Evolutionary conservation across 2,797 vertebrate genomes (phyloP).

Genomic region (Phoebastria nigripes): DNA sequence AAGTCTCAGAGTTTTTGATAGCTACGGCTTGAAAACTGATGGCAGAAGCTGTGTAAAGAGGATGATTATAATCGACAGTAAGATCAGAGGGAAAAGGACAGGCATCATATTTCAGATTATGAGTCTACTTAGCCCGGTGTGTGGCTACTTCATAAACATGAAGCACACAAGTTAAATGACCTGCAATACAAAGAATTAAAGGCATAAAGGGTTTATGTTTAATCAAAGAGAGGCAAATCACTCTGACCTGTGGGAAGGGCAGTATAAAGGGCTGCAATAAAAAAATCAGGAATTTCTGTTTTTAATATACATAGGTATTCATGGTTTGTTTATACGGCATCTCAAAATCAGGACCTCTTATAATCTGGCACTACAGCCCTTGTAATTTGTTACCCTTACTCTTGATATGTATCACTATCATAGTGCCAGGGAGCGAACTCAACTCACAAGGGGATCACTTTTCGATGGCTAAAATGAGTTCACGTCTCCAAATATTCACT

Average conservation of each 20-base stretch:
- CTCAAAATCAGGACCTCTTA: background rate
- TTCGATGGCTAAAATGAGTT: background rate
- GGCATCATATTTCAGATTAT: background rate
- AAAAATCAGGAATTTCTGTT: background rate
- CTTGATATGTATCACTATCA: background rate
- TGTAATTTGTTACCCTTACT: background rate
- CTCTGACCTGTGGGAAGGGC: background rate
- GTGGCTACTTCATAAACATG: background rate
- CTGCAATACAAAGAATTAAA: background rate
- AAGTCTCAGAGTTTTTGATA: background rate
- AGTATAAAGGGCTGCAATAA: background rate
- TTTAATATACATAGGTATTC: background rate
- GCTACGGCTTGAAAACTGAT: background rate
- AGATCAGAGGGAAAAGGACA: background rate
- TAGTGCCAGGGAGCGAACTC: background rate
- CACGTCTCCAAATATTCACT: background rate
- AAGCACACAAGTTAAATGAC: background rate
- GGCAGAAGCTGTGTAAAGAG: background rate
- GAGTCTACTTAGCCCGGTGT: background rate
- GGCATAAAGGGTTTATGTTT: background rate
- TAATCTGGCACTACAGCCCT: background rate
- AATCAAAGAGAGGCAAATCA: background rate
- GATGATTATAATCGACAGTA: background rate
- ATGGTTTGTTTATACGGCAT: background rate
- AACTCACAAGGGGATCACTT: background rate